Conservation (phyloP, 2,797 vertebrate genomes). For the Melanotaenia parkinsoni region DNA sequence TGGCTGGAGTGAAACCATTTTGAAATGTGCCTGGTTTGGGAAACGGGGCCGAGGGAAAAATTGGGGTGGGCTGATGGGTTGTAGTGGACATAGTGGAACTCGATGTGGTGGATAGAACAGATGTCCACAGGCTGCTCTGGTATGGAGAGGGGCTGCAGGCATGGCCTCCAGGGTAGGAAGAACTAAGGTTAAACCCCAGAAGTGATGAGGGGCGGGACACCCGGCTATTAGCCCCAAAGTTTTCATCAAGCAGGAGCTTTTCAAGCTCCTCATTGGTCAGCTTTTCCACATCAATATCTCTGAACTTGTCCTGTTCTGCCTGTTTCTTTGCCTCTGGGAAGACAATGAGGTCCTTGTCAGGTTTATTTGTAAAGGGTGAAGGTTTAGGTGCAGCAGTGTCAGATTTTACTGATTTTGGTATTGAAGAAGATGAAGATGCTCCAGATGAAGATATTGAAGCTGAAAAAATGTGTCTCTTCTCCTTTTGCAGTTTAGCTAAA, state of each 20-base stretch:
- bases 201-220: slow-evolving; percentile 77
- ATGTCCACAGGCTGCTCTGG: slow-evolving; percentile 87
- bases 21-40: slow-evolving; percentile 90
- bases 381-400: slow-evolving; percentile 72
- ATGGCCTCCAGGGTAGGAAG: slow-evolving; percentile 87
- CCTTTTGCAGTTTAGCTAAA: slow-evolving; percentile 92
- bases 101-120: slow-evolving; percentile 82
- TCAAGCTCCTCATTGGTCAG: slow-evolving; percentile 93
- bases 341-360: slow-evolving; percentile 94
- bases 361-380: slow-evolving; percentile 70
- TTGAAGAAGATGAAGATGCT: slow-evolving; percentile 45
- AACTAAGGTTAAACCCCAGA: slow-evolving; percentile 86
- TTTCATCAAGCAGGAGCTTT: slow-evolving; percentile 92
- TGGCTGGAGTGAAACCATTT: slow-evolving; percentile 88
- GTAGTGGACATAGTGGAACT: slow-evolving; percentile 80
- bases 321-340: slow-evolving; percentile 91
- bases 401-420: slow-evolving; percentile 54
- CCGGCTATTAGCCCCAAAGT: slow-evolving; percentile 86
- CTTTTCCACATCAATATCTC: slow-evolving; percentile 90
- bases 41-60: slow-evolving; percentile 86
- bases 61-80: slow-evolving; percentile 73
- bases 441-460: slow-evolving; percentile 66
- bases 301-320: slow-evolving; percentile 84
- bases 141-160: slow-evolving; percentile 80
- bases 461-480: slow-evolving; percentile 79